Base-by-base conservation (phyloP, 2,888 invertebrate species). In the Rhingia campestris region DNA sequence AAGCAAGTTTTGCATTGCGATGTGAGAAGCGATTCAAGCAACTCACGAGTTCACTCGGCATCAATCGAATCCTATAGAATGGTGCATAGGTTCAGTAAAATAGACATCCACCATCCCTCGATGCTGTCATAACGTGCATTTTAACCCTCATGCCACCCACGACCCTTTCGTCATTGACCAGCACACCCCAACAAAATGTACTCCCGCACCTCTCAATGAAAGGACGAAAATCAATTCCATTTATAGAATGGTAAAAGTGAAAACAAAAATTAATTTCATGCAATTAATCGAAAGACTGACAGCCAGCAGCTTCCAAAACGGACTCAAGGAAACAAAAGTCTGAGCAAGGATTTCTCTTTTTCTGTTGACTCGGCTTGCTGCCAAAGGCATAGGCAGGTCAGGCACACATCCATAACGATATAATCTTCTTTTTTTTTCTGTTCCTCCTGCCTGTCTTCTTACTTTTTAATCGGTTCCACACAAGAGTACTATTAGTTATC, bases 231-330 rank as follows among this genome's bases (percentile, higher is more conserved):
- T 63, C 43, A 63, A 51, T 58, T 56, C 32, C 14, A 7, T 47
- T 53, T 45, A 14, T 37, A 22, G 37, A 64, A 73, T 33, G 47
- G 10, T 22, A 51, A 70, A 64, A 75, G 76, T 81, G 63, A 81
- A 76, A 81, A 69, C 43, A 70, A 84, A 80, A 84, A 80, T 80
- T 80, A 84, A 84, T 84, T 84, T 75, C 80, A 70, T 70, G 66
- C 84, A 74, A 84, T 84, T 84, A 84, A 84, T 84, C 74, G 84
- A 84, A 22, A 79, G 70, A 53, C 58, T 80, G 84, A 84, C 84
- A 84, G 84, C 58, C 47, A 84, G 51, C 53, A 59, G 53, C 32
- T 47, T 70, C 56, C 59, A 69, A 69, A 79, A 69, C 49, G 41
- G 22, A 63, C 59, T 58, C 70, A 81, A 76, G 67, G 76, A 66